These are phyloP conservation scores for Dryoscopus gambensis DNA, from an alignment of 2,113 vertebrate genomes.

Conservation along the genomic window DNA sequence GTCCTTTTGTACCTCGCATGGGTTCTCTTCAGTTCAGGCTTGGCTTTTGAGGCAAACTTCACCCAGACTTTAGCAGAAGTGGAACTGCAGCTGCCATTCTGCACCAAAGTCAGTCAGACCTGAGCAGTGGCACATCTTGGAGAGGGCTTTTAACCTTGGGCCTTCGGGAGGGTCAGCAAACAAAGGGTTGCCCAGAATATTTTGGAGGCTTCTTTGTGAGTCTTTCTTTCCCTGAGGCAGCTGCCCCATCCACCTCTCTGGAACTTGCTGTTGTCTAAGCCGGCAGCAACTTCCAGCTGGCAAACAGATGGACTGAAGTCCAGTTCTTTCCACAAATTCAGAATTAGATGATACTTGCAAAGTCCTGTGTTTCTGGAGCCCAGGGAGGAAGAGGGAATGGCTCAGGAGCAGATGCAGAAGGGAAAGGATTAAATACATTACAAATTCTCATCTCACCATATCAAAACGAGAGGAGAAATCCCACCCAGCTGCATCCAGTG, in stretches of 20 bases:
- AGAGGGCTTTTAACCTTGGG: neutral
- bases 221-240: neutral
- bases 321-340: neutral
- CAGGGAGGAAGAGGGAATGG: neutral
- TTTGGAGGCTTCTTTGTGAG: neutral
- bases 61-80: neutral
- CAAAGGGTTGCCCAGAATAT: fast-evolving
- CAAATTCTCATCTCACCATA: neutral
- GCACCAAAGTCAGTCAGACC: neutral
- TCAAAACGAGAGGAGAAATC: neutral
- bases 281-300: neutral
- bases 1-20: neutral
- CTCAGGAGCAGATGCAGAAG: neutral
- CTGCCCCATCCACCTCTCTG: neutral
- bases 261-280: neutral
- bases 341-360: neutral
- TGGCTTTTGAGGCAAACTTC: neutral
- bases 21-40: neutral
- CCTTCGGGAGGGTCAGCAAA: neutral
- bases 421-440: neutral
- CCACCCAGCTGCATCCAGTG: neutral
- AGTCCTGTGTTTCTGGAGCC: neutral
- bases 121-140: neutral
- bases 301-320: neutral
- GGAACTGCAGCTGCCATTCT: neutral